Evolutionary conservation across 2,113 vertebrate species (phyloP).

Genomic region (Muntiacus reevesi): DNA sequence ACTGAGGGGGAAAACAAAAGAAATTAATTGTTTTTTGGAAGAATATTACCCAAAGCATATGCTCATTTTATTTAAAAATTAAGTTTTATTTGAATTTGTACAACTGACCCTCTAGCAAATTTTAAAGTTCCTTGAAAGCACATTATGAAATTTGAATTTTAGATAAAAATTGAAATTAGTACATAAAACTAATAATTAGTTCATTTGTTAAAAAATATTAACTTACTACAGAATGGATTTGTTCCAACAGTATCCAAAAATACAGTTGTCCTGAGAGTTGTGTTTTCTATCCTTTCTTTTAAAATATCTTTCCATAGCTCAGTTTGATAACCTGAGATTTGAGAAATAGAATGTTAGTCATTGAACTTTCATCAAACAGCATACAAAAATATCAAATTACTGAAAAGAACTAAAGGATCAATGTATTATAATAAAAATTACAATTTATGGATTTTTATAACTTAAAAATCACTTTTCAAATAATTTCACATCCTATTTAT

Average conservation of each 20-base stretch:
- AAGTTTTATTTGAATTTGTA: neutral
- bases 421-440: neutral
- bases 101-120: neutral
- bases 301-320: slow-evolving; percentile 39
- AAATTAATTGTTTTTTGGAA: neutral
- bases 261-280: neutral
- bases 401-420: neutral
- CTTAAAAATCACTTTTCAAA: neutral
- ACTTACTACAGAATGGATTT: slow-evolving; percentile 71
- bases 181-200: neutral
- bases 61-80: neutral
- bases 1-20: neutral
- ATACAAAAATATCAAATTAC: neutral
- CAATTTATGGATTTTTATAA: neutral
- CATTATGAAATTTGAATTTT: neutral
- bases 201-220: neutral
- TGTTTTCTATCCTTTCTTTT: neutral
- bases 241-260: slow-evolving; percentile 63
- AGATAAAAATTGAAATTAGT: neutral
- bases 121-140: neutral
- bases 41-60: neutral
- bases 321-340: slow-evolving; percentile 61
- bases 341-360: neutral
- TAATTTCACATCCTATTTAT: neutral
- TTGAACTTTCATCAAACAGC: neutral